Evolutionary conservation across 2,888 invertebrate genomes (phyloP), one percentile per base, ranked within the genome.

Genomic region (Oxytorus armatus): DNA sequence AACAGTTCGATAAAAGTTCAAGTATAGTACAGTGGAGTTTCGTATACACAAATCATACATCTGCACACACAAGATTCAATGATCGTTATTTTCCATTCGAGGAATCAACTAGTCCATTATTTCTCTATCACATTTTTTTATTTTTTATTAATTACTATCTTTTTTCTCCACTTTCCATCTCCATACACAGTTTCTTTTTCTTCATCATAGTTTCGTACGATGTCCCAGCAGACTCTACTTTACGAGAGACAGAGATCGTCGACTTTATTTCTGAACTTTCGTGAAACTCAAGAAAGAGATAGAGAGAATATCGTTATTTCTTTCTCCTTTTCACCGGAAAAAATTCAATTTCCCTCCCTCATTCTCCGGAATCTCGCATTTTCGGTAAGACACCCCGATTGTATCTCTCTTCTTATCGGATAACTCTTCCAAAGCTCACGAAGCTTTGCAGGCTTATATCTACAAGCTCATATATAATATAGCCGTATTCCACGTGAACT

Each of bases 231-330:
- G 23, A 59, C 44, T 59, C 11, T 11, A 51, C 14, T 47, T 4
- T 18, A 44, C 42, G 10, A 11, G 51, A 33, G 51, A 66, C 59
- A 11, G 51, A 33, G 51, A 66, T 66, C 59, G 39, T 39, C 39
- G 65, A 70, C 18, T 77, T 57, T 65, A 65, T 70, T 65, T 63
- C 55, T 10, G 49, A 70, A 77, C 49, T 77, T 77, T 55, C 4
- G 47, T 29, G 55, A 55, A 44, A 63, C 55, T 11, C 44, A 8
- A 1, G 5, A 5, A 29, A 29, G 11, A 25, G 23, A 29, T 5
- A 68, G n/a, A 7, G 10, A 25, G 1, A n/a, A n/a, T n/a, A n/a
- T n/a, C n/a, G n/a, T n/a, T n/a, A n/a, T n/a, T n/a, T 18, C 29
- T 42, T 42, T 69, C 44, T 14, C 4, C 23, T 0, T 14, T 25